Evolutionary conservation across 2,888 invertebrate species (phyloP), one percentile per base, ranked within the genome.

Genomic region (Synergus umbraculus): DNA sequence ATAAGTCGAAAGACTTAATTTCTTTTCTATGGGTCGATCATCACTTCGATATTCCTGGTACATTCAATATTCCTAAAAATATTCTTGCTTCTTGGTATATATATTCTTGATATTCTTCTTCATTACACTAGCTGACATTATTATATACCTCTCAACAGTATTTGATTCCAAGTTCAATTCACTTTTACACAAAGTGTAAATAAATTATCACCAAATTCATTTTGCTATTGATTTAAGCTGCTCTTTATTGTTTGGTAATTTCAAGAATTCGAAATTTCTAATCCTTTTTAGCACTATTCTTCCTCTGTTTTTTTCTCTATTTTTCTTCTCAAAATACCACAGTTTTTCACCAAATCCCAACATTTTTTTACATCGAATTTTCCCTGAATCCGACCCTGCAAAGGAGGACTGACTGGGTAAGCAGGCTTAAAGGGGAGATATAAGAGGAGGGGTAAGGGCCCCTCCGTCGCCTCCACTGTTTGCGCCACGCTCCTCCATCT

Each of bases 381-480:
- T 29, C 29, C 4, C 13, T 54, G n/a, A 54, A 83, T 78, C 82
- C 82, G 79, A 79, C 76, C 81, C 81, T 82, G 81, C 76, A 67
- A 82, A 82, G 82, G 81, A 84, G 73, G 73, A 54, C 73, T 73
- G 73, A 73, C 73, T 73, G 73, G 73, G 73, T 73, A 73, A 73
- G 73, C 73, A 54, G 73, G 73, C 73, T 54, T 37, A 49, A 73
- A 37, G 49, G 54, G 67, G 73, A 18, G 44, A 46, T 22, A 67
- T 44, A 44, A 44, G 49, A 49, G 73, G 49, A 73, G 73, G 73
- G 73, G 54, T 60, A 60, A 22, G 60, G n/a, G 58, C 41, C 22
- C 76, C 65, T 65, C 43, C 67, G 73, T 37, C 46, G 73, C 65
- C 76, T 13, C 18, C 77, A 37, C 18, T 77, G 46, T 77, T 46